Percentiles rank a stretch among this genome's conserved stretches.
These are phyloP conservation scores for Diabrotica balteata DNA, from an alignment of 2,888 invertebrate species.

Conservation along the genomic window DNA sequence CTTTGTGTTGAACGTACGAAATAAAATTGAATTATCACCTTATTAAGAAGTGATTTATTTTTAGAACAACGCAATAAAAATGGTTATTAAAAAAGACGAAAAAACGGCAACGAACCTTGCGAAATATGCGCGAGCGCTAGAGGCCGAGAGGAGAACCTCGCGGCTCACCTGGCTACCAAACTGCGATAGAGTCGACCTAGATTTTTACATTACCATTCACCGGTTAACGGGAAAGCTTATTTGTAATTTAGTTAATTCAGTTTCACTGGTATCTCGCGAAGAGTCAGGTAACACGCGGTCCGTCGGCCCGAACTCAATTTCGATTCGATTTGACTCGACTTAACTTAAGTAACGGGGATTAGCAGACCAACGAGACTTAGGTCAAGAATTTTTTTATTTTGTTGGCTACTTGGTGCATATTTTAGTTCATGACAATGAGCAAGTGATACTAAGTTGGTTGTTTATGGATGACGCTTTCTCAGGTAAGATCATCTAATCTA, in stretches of 20 bases:
- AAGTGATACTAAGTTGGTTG: background rate
- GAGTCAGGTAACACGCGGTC: constrained; percentile 29
- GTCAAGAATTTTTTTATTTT: constrained; percentile 5
- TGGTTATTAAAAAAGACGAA: background rate
- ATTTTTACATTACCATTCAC: constrained; percentile 57
- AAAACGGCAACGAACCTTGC: constrained; percentile 23
- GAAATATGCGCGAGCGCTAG: constrained; percentile 19
- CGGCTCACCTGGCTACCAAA: constrained; percentile 41
- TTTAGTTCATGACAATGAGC: background rate
- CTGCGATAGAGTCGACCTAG: constrained; percentile 52
- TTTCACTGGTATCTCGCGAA: constrained; percentile 47
- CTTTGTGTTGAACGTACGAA: too few species aligned
- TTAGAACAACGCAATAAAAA: background rate
- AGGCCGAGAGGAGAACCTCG: constrained; percentile 34
- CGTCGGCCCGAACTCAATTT: constrained; percentile 15
- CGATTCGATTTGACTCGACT: constrained; percentile 9
- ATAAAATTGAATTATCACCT: too few species aligned
- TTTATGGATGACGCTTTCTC: constrained; percentile 5
- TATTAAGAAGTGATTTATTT: background rate
- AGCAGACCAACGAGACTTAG: constrained; percentile 1
- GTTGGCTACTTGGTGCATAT: constrained; percentile 1
- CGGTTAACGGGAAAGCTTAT: constrained; percentile 54
- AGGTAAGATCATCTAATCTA: background rate
- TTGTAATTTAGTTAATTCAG: constrained; percentile 52
- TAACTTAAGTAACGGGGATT: constrained; percentile 18